Evolutionary conservation across 2,888 invertebrate species (phyloP), one percentile per base, ranked within the genome.

Genomic region (Euzophera pinguis): DNA sequence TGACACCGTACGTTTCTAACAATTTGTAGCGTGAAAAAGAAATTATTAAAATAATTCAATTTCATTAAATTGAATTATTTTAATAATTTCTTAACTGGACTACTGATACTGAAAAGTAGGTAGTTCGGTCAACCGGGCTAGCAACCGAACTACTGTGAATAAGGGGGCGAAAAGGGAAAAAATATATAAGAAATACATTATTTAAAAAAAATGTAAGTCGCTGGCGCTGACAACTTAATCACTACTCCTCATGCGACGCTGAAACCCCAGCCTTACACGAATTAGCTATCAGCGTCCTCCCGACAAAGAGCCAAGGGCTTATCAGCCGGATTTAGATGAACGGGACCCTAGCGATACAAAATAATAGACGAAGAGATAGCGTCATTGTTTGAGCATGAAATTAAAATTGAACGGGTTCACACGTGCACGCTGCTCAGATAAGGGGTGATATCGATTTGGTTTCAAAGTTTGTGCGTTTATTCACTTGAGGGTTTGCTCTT

Each of bases 381-480:
- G 84, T 81, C 88, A 90, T 90, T 90, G 89, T 89, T 90, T 90
- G 88, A 88, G 89, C 89, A 90, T 90, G 89, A 90, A 90, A 90
- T 90, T 90, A 90, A 90, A 90, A 89, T 88, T 87, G 88, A 87
- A 81, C 85, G 82, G 81, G 84, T 89, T 90, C 89, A 89, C 89
- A 90, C 89, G 89, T 90, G 89, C 89, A 85, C 85, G 79, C 72
- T 56, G 79, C 72, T 64, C 72, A 83, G 89, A 90, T 89, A 89
- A 89, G 88, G 87, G 88, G 84, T 79, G 64, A 65, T 64, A 82
- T 84, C 81, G 84, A 85, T 83, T 78, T 79, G 73, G 42, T 22
- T 42, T 54, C 45, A 10, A 45, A 55, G 61, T 63, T 61, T 61
- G 68, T 69, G 68, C 76, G 71, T 71, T 78, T 80, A 84, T 84